Evolutionary conservation across 2,888 invertebrate species (phyloP).

Genomic region (Alloplasta piceator): DNA sequence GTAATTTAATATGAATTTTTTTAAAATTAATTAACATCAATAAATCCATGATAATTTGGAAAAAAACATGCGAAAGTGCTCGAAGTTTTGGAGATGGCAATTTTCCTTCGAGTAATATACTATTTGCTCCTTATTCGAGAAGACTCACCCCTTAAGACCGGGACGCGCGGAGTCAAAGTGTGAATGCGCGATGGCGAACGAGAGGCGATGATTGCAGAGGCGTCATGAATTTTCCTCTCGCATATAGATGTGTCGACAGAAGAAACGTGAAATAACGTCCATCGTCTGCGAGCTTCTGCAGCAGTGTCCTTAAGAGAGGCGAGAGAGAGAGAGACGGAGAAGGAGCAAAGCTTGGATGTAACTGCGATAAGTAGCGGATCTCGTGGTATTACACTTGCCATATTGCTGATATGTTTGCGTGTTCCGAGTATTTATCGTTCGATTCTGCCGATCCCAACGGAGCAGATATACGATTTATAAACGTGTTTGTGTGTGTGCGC

Average conservation of each 20-base stretch:
- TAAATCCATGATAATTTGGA: too few relatives aligned
- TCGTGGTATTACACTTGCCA: slow-evolving; percentile 58
- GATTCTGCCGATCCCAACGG: slow-evolving; percentile 50
- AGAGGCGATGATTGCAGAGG: slow-evolving; percentile 61
- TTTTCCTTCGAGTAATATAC: too few relatives aligned
- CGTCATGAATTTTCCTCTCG: slow-evolving; percentile 60
- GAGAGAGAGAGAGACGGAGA: slow-evolving; percentile 13
- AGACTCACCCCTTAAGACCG: too few relatives aligned
- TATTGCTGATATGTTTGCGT: slow-evolving; percentile 50
- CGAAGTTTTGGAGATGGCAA: too few relatives aligned
- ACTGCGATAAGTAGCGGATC: slow-evolving; percentile 63
- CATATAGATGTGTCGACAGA: slow-evolving; percentile 42
- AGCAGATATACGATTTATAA: slow-evolving; percentile 7
- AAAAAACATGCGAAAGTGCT: too few relatives aligned
- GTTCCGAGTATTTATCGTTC: slow-evolving; percentile 61
- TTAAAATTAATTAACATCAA: too few relatives aligned
- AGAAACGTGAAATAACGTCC: slow-evolving; percentile 58
- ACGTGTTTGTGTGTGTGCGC: slow-evolving; percentile 14
- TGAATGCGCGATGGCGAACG: slow-evolving; percentile 42
- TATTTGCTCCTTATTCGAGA: too few relatives aligned
- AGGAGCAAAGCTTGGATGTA: slow-evolving; percentile 54
- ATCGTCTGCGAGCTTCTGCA: slow-evolving; percentile 29
- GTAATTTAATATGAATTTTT: too few relatives aligned
- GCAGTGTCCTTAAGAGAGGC: neutral
- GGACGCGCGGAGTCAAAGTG: slow-evolving; percentile 27